phyloP scores from a whole-genome alignment of 2,797 vertebrate species.

The Manis javanica region DNA sequence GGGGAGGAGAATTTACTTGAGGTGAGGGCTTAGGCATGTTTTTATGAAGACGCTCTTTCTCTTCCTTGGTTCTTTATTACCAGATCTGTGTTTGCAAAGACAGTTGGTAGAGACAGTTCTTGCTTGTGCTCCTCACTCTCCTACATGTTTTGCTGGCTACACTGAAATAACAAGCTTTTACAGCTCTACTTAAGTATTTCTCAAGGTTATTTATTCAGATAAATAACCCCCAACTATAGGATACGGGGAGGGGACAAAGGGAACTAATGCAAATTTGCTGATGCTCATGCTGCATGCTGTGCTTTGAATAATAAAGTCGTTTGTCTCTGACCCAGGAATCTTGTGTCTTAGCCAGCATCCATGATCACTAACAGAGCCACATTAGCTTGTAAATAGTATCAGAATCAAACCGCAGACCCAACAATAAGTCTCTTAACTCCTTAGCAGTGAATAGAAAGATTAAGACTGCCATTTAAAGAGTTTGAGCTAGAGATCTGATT shows the following conservation, averaged over 20 bases:
- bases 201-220: background rate
- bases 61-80: background rate
- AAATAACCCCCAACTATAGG: background rate
- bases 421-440: background rate
- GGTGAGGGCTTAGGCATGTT: background rate
- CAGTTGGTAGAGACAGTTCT: background rate
- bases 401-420: background rate
- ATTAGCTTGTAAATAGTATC: background rate
- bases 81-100: background rate
- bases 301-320: background rate
- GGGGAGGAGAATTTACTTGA: background rate
- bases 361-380: background rate
- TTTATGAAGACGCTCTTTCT: background rate
- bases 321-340: background rate
- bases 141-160: background rate
- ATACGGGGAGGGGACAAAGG: too few species aligned
- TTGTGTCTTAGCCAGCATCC: background rate
- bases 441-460: background rate
- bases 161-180: background rate
- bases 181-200: background rate
- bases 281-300: background rate
- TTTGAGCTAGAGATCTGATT: background rate
- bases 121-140: background rate
- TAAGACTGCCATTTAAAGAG: background rate
- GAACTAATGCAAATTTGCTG: rapidly evolving